Evolutionary conservation across 1,140 invertebrate genomes (phyloP), one percentile per base, ranked within the genome.

Genomic region (Bilobella aurantiaca): DNA sequence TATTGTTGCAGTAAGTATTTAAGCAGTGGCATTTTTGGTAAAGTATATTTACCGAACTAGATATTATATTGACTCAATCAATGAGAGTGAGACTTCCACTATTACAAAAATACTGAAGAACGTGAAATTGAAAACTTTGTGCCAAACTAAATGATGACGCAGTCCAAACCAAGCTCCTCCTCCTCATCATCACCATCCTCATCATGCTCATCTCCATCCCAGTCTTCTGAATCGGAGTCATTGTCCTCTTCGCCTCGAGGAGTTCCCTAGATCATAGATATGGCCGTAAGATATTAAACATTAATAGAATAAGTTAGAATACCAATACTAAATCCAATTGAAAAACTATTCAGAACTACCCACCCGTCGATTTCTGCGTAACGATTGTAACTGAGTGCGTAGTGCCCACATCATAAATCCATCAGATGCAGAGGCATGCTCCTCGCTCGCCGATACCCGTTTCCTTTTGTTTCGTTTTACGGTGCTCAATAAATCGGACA

Each of bases 401-500:
- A 84, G 76, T 47, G 82, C 78, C 81, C 82, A 83, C 59, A 83
- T 71, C 76, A 84, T 79, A 65, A 82, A 79, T 2, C 80, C 78
- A 68, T 83, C 81, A 66, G 30, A 81, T 78, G 62, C 79, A 76
- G 72, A 80, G 78, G 1, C 79, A 76, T 63, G 80, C 77, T 62
- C 74, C 66, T 3, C 68, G 70, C 1, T 75, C 46, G 80, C 78
- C 60, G 79, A 77, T 58, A 80, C 77, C 58, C 80, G 67, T 64
- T 81, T 79, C 34, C 76, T 78, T 14, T 76, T 67, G 72, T 85
- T 85, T 42, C 71, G 75, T 61, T 74, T 78, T 5, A 81, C 77
- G 21, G 73, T 74, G 74, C 79, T 23, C 56, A 57, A 29, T n/a
- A 88, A 75, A 27, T 79, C 77, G 5, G 76, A 73, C 60, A 83